Evolutionary conservation across 2,113 vertebrate genomes (phyloP).

Genomic region (Embiotoca jacksoni): DNA sequence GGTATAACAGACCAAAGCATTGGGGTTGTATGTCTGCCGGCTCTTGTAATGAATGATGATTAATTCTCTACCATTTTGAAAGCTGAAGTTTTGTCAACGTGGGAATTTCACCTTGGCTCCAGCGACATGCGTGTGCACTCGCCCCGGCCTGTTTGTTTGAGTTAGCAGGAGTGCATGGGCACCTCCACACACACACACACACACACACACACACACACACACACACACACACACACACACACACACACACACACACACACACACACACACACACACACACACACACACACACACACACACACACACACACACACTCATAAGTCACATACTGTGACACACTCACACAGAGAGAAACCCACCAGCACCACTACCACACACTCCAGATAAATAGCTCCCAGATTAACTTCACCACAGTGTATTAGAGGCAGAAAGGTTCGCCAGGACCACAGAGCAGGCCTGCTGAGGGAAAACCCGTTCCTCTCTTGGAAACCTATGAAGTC

Average conservation of each 20-base stretch:
- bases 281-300: constrained; percentile 6
- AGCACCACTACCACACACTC: constrained; percentile 47
- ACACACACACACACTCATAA: constrained; percentile 65
- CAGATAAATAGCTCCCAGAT: constrained; percentile 74
- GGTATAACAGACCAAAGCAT: constrained; percentile 46
- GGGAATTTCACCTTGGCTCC: constrained; percentile 56
- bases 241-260: no score
- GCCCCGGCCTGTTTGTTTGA: constrained; percentile 71
- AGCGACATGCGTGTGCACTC: constrained; percentile 39
- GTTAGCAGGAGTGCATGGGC: constrained; percentile 51
- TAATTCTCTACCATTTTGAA: constrained; percentile 51
- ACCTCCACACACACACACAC: constrained; percentile 20
- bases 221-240: constrained; percentile 15
- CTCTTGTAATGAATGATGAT: constrained; percentile 61
- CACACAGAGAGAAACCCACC: constrained; percentile 36
- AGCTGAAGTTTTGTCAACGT: constrained; percentile 42
- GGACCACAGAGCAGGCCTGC: constrained; percentile 40
- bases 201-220: constrained; percentile 19
- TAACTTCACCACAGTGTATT: constrained; percentile 67
- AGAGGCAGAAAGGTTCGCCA: constrained; percentile 51
- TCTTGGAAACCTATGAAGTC: constrained; percentile 27
- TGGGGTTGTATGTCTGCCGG: constrained; percentile 44
- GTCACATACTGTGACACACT: constrained; percentile 68
- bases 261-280: no score
- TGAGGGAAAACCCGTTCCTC: constrained; percentile 34